Percentiles rank a stretch among this genome's conserved stretches.
Evolutionary conservation across 2,113 vertebrate genomes (phyloP).

Genomic region (Corynorhinus townsendii): DNA sequence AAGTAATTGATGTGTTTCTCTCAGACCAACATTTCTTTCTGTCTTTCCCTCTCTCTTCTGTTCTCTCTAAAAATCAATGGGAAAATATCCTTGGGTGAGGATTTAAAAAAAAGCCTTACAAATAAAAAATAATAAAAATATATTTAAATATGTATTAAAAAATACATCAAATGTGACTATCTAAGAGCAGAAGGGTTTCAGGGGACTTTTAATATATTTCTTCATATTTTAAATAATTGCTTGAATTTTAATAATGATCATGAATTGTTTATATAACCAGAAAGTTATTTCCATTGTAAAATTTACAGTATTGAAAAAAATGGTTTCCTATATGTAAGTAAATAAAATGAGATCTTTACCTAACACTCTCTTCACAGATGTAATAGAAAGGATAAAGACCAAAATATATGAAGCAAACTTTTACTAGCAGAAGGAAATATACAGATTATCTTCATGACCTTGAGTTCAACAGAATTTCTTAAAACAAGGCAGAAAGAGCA

Average conservation of each 20-base stretch:
- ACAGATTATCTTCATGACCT: not conserved
- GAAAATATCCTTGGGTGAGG: too few relatives aligned
- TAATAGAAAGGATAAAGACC: not conserved
- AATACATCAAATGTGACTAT: not conserved
- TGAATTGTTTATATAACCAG: not conserved
- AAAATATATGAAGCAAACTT: not conserved
- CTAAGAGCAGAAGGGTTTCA: not conserved
- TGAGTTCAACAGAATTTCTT: conserved; percentile 11
- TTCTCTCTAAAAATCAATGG: too few relatives aligned
- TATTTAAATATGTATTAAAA: not conserved
- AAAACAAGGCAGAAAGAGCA: not conserved
- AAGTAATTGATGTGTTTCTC: too few relatives aligned
- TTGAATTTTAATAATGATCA: not conserved
- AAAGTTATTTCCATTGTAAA: not conserved
- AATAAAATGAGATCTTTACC: not conserved
- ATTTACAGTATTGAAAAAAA: not conserved
- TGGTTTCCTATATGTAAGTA: not conserved
- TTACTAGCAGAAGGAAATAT: not conserved
- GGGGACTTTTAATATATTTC: not conserved
- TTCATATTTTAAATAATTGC: not conserved
- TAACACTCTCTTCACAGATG: not conserved
- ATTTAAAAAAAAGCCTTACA: too few relatives aligned
- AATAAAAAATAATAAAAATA: too few relatives aligned
- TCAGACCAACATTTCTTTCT: too few relatives aligned
- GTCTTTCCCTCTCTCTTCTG: too few relatives aligned